Evolutionary conservation across 1,140 invertebrate species (phyloP), one percentile per base, ranked within the genome.

Genomic region (Hydropsyche tenuis): DNA sequence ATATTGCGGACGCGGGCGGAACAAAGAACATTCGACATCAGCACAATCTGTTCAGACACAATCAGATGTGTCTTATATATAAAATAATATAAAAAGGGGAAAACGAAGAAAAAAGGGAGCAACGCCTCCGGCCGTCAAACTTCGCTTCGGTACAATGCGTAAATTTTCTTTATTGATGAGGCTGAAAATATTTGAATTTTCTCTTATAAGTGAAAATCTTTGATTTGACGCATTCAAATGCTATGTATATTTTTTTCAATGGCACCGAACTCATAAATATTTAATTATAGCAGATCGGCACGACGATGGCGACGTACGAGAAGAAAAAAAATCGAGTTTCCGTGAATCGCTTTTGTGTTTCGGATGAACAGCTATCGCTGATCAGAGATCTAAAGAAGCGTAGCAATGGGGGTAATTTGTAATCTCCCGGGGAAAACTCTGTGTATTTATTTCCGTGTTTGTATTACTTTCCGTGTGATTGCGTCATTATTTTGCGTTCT

Each of bases 91-190:
- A 64, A 64, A 30, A 37, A 64, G 12, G 48, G 62, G 62, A 46
- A 46, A 42, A 42, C 63, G n/a, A 65, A n/a, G 9, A 12, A 23
- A 37, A 37, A 37, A 37, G 30, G 9, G 14, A 12, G 23, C 0
- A 25, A 60, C n/a, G 27, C 63, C 30, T 22, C 63, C 12, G 43
- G 16, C 63, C 16, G 30, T 23, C 63, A 14, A 42, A 27, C 30
- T 51, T 69, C 45, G 20, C 45, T 9, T 51, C 22, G 65, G 23
- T 42, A 69, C 65, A 69, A 69, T 69, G 20, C 45, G 65, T 16
- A 69, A 69, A 48, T 69, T 69, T 69, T 51, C 43, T 20, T 65
- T 46, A 65, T 65, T 65, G 63, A 65, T 43, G 63, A 65, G 63
- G 20, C 12, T 37, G 16, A 43, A 65, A 46, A 65, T 20, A 65